Base-by-base conservation (phyloP, 2,888 invertebrate genomes). In the Campopleginae sp. region DNA sequence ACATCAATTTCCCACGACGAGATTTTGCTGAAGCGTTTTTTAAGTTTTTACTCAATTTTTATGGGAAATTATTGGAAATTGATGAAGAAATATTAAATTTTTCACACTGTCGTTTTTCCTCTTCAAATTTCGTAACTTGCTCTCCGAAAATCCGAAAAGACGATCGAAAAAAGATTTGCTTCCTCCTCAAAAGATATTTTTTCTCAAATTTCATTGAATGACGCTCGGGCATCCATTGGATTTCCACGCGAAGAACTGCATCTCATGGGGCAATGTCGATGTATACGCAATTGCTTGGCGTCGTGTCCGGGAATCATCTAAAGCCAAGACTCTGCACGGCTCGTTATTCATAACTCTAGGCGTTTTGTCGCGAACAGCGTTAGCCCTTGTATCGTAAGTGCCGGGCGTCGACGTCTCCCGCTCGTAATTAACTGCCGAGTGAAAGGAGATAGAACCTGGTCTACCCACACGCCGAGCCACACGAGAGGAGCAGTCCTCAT, bases 331-430 rank as follows among this genome's bases (percentile, higher is more conserved):
- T 81, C 79, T 76, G 79, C 84, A 86, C 84, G 85, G 82, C 80
- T 86, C 85, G 85, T 82, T 82, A 85, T 82, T 85, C 85, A 86
- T 85, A 86, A 86, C 83, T 80, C 81, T 82, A 86, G 88, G 84
- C 86, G 84, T 86, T 86, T 86, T 87, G 90, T 89, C 89, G 89
- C 89, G 86, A 89, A 90, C 90, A 90, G 88, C 90, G 89, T 86
- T 88, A 83, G 85, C 88, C 88, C 90, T 90, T 92, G 91, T 92
- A 85, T 87, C 88, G 87, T 85, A 83, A 88, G 86, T 88, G 86
- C 88, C 82, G 78, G 79, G 87, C 88, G 85, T 87, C 86, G 81
- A 84, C 84, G 86, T 82, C 84, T 84, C 76, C 86, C 86, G 83
- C 84, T 83, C 58, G 81, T 87, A 87, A 86, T 88, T 88, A 87